phyloP scores from a whole-genome alignment of 2,797 vertebrate genomes.

The Pangasius krempfi region DNA sequence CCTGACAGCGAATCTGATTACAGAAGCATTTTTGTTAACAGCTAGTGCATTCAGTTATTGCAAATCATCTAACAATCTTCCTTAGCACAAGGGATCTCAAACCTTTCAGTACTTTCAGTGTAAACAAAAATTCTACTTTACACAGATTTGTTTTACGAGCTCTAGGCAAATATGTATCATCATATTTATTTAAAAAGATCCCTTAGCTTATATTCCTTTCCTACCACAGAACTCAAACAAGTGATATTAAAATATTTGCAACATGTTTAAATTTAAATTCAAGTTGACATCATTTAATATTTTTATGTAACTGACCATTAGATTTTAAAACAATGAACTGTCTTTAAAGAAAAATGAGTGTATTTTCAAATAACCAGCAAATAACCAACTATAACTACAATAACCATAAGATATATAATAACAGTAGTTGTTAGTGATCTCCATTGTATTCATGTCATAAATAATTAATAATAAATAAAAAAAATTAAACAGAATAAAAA shows the following conservation, averaged over 20 bases:
- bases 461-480: neutral
- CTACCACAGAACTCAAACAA: neutral
- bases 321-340: neutral
- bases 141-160: neutral
- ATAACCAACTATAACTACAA: neutral
- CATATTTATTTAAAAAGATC: neutral
- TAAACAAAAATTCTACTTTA: neutral
- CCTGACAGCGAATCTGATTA: slow-evolving; percentile 16
- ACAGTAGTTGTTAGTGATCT: neutral
- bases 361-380: neutral
- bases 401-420: neutral
- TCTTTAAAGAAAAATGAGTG: neutral
- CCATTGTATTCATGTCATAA: neutral
- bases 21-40: neutral
- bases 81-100: neutral
- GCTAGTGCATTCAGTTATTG: slow-evolving; percentile 1
- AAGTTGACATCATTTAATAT: neutral
- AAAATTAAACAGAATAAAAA: neutral
- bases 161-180: neutral
- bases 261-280: neutral
- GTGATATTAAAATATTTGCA: neutral
- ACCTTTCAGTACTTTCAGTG: neutral
- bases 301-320: neutral
- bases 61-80: neutral
- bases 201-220: neutral